phyloP scores from a whole-genome alignment of 1,140 invertebrate species.

The Drosophila lacteicornis region DNA sequence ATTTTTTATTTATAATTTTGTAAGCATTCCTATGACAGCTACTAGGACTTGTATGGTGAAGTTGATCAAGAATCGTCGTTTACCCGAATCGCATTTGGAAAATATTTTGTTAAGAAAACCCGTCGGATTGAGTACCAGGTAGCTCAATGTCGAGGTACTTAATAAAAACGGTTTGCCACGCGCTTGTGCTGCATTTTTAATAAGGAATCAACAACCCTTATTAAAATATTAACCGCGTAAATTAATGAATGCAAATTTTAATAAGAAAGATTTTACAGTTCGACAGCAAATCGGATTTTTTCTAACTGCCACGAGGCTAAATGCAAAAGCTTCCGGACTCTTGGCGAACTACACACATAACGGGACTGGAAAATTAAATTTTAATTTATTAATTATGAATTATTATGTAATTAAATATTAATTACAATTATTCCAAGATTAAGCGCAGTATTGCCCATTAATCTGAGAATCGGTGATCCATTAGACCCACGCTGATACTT shows the following conservation, averaged over 20 bases:
- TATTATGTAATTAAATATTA: no score
- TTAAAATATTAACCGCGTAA: constrained; percentile 28
- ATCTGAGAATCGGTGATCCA: no score
- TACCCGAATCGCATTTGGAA: no score
- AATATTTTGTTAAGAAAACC: no score
- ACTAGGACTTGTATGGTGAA: no score
- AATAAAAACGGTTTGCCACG: constrained; percentile 22
- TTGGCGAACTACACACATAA: background rate
- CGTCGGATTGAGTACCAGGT: background rate
- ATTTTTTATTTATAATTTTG: no score
- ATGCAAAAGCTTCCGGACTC: background rate
- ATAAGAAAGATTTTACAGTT: constrained; percentile 9
- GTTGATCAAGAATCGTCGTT: no score
- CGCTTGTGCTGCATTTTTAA: constrained; percentile 31
- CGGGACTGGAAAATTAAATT: no score
- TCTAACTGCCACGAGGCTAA: background rate
- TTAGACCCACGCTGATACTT: no score
- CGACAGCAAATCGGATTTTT: background rate
- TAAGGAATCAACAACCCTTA: constrained; percentile 47
- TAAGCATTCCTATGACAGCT: no score
- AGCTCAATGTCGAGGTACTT: background rate
- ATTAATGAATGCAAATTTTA: constrained; percentile 27
- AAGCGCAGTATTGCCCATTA: background rate
- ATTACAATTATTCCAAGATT: background rate
- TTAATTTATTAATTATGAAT: no score